Evolutionary conservation across 2,797 vertebrate species (phyloP).

Genomic region (Holocentrus rufus): DNA sequence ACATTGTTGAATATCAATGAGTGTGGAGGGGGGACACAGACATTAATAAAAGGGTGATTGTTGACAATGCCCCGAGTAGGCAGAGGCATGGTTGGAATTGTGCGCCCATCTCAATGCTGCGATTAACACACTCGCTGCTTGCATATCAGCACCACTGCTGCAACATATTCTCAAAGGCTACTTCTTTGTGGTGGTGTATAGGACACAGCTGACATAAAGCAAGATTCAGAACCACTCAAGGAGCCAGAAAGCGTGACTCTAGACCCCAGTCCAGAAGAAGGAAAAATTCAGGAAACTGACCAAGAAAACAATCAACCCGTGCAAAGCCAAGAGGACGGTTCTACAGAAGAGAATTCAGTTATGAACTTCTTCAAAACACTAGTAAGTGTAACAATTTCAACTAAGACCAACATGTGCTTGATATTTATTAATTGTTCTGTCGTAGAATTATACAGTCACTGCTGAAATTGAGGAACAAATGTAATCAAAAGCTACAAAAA

Average conservation of each 20-base stretch:
- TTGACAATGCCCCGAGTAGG: constrained; percentile 82
- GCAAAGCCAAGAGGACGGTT: constrained; percentile 68
- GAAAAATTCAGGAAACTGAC: constrained; percentile 50
- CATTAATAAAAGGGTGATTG: constrained; percentile 86
- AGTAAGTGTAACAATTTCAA: constrained; percentile 81
- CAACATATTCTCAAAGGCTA: constrained; percentile 72
- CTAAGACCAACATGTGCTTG: not conserved
- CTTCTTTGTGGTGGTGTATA: constrained; percentile 80
- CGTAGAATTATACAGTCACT: constrained; percentile 11
- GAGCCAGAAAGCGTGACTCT: constrained; percentile 65
- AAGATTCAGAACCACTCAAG: constrained; percentile 51
- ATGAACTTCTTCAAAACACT: constrained; percentile 99
- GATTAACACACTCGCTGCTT: constrained; percentile 79
- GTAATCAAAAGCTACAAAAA: constrained; percentile 7
- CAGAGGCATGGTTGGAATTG: constrained; percentile 88
- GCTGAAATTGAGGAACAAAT: not conserved
- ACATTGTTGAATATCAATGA: constrained; percentile 88
- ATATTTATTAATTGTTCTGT: constrained; percentile 2
- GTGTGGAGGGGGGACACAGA: constrained; percentile 75
- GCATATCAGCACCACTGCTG: constrained; percentile 75
- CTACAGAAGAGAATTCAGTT: constrained; percentile 84
- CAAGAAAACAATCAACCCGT: constrained; percentile 48
- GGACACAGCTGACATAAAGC: constrained; percentile 82
- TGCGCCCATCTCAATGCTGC: constrained; percentile 82
- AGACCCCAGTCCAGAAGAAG: constrained; percentile 52